Evolutionary conservation across 1,140 invertebrate species (phyloP).

Genomic region (Aleiodes sp.): DNA sequence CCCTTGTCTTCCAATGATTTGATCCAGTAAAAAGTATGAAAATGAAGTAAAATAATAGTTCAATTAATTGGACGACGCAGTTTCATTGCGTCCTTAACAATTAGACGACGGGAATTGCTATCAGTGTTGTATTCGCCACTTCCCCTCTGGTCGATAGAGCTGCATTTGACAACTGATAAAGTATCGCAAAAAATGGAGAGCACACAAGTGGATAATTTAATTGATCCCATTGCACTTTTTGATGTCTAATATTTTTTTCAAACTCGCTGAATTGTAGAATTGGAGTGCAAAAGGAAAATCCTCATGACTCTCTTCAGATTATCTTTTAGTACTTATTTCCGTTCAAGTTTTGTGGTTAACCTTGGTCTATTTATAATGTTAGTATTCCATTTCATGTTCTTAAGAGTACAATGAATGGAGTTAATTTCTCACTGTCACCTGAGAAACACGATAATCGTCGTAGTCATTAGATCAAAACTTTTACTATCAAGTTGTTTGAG

Average conservation of each 20-base stretch:
- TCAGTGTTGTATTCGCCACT: background rate
- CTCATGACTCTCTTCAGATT: background rate
- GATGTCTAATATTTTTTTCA: no score
- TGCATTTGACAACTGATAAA: constrained; percentile 7
- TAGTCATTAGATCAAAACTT: background rate
- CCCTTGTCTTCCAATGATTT: background rate
- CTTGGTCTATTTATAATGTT: background rate
- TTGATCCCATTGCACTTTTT: no score
- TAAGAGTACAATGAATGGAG: background rate
- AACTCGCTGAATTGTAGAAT: no score
- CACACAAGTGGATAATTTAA: background rate
- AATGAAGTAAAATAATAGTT: no score
- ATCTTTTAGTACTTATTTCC: background rate
- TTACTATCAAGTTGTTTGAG: background rate
- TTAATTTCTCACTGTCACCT: background rate
- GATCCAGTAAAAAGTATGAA: no score
- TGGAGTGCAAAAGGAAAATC: no score
- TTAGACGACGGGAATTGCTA: background rate
- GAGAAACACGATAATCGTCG: background rate
- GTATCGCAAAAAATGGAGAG: background rate
- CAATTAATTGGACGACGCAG: background rate
- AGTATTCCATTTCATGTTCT: background rate
- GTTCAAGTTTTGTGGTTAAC: no score
- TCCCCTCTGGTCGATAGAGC: background rate
- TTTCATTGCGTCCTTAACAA: background rate